These are phyloP conservation scores for Myocastor coypus DNA, from an alignment of 2,113 vertebrate genomes.

Conservation along the genomic window DNA sequence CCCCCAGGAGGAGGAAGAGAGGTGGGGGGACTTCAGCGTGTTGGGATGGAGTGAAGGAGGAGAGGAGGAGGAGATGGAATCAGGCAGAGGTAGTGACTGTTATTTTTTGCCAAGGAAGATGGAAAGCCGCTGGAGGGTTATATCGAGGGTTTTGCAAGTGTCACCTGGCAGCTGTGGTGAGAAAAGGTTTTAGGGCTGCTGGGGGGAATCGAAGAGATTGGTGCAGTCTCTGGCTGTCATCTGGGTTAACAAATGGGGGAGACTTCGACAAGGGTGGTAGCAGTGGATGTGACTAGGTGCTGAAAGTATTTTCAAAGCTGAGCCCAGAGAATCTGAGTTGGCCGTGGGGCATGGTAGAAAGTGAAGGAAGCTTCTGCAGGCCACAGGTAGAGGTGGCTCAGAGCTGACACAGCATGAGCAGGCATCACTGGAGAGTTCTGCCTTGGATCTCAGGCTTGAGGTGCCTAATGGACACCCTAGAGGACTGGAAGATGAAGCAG, in stretches of 20 bases:
- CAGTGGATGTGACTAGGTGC: background rate
- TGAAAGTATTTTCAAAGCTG: background rate
- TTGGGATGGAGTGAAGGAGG: background rate
- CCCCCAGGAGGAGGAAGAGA: background rate
- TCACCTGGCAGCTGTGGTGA: background rate
- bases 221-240: background rate
- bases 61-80: background rate
- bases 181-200: background rate
- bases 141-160: background rate
- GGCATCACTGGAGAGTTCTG: background rate
- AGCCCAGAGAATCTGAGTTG: background rate
- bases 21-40: background rate
- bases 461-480: background rate
- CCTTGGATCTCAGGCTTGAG: background rate
- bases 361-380: background rate
- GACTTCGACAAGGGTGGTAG: background rate
- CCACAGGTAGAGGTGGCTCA: background rate
- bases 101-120: background rate
- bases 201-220: background rate
- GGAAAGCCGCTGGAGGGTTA: background rate
- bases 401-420: background rate
- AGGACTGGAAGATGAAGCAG: background rate
- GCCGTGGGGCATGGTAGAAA: background rate
- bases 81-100: background rate
- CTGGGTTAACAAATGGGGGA: background rate